A percentile compares a stretch with the other conserved stretches of the same genome.
phyloP scores from a whole-genome alignment of 64 coral and sea anemone species.

The Acropora tenuis region DNA sequence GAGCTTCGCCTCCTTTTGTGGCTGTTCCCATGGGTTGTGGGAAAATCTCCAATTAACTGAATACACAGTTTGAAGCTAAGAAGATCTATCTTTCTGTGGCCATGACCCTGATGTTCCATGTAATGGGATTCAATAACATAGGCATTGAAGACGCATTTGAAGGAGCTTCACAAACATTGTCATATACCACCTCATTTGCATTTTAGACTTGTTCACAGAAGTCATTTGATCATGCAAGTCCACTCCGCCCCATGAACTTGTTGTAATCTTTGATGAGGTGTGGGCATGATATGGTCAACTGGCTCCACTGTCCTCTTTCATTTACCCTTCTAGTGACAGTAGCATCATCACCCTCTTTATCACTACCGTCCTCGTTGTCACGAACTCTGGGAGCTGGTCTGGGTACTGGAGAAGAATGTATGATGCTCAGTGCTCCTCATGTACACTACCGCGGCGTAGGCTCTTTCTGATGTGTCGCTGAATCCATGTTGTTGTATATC shows the following conservation, averaged over 20 bases:
- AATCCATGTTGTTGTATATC: too few species aligned
- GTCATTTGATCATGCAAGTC: constrained; percentile 63
- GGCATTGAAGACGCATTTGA: constrained; percentile 22
- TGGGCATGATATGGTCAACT: constrained; percentile 38
- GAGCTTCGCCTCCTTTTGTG: constrained; percentile 30
- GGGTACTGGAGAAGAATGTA: too few species aligned
- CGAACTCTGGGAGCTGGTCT: background rate
- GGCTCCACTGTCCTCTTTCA: constrained; percentile 30
- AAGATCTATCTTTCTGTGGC: constrained; percentile 54
- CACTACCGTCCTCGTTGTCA: background rate
- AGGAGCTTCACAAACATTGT: constrained; percentile 46
- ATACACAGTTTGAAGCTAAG: constrained; percentile 41
- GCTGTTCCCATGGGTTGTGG: constrained; percentile 27
- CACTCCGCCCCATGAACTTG: constrained; percentile 47
- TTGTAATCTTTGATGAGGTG: constrained; percentile 59
- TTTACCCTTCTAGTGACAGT: constrained; percentile 10
- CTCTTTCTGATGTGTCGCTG: too few species aligned
- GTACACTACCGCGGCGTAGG: too few species aligned
- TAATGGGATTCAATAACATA: constrained; percentile 46
- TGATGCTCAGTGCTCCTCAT: too few species aligned
- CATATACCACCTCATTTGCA: constrained; percentile 43
- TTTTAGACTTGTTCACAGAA: constrained; percentile 51
- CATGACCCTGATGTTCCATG: constrained; percentile 17
- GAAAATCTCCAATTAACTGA: constrained; percentile 64
- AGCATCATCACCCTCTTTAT: constrained; percentile 12